These are phyloP conservation scores for Seison nebaliae DNA, from an alignment of 1,140 invertebrate species.

Conservation along the genomic window DNA sequence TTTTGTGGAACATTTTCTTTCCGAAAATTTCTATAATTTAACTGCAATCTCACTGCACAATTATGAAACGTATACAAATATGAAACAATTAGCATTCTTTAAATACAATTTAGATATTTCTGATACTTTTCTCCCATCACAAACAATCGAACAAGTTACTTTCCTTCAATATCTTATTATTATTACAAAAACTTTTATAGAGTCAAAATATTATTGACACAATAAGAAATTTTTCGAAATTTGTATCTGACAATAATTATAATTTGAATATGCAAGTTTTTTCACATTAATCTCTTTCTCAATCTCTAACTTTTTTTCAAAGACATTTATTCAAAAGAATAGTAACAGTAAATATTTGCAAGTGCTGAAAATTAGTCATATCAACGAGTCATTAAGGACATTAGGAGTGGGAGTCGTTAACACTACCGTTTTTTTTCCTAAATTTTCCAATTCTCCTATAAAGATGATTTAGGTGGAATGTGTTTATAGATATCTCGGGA, in stretches of 20 bases:
- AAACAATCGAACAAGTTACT: constrained; percentile 67
- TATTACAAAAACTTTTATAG: no score
- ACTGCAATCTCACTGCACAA: constrained; percentile 85
- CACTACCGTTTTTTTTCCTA: constrained; percentile 41
- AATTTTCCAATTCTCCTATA: constrained; percentile 1
- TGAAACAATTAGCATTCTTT: constrained; percentile 62
- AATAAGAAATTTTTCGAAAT: constrained; percentile 79
- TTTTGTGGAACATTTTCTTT: constrained; percentile 62
- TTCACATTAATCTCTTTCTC: neutral
- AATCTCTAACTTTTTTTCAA: constrained; percentile 18
- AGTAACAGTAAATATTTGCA: constrained; percentile 80
- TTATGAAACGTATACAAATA: constrained; percentile 83
- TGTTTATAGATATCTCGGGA: constrained; percentile 74
- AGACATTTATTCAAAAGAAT: constrained; percentile 67
- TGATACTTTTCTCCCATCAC: constrained; percentile 70
- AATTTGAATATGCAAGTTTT: constrained; percentile 91
- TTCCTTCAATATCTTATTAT: no score
- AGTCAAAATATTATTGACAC: no score
- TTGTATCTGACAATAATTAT: constrained; percentile 72
- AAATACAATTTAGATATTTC: constrained; percentile 53
- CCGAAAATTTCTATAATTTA: constrained; percentile 80
- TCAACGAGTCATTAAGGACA: constrained; percentile 84
- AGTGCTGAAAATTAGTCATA: constrained; percentile 73
- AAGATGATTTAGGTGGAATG: constrained; percentile 45
- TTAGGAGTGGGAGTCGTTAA: constrained; percentile 92